Conservation (phyloP, 2,797 vertebrate species). For the Cephalopachus bancanus region DNA sequence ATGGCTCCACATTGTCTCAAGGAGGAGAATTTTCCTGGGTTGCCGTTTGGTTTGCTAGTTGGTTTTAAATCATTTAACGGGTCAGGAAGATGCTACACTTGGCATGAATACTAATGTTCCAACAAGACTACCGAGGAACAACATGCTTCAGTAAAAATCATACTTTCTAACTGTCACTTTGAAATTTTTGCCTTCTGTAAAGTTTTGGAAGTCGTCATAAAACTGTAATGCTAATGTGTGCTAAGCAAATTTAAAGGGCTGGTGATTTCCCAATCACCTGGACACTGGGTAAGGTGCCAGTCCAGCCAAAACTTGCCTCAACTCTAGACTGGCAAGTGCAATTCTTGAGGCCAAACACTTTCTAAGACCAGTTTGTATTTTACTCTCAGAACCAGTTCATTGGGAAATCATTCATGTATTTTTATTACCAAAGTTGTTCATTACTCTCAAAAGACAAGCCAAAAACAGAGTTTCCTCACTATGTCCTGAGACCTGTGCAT, state of each 20-base stretch:
- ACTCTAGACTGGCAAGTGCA: not conserved
- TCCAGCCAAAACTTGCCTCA: not conserved
- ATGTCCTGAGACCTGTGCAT: not conserved
- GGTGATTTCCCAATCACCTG: not conserved
- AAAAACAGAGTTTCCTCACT: not conserved
- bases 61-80: conserved; percentile 82
- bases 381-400: not conserved
- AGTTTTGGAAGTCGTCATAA: conserved; percentile 40
- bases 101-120: conserved; percentile 80
- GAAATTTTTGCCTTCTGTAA: not conserved
- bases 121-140: not conserved
- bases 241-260: not conserved
- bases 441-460: not conserved
- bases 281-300: not conserved
- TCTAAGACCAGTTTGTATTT: not conserved
- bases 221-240: not conserved
- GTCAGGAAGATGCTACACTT: conserved; percentile 61
- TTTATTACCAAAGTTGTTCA: not conserved
- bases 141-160: not conserved
- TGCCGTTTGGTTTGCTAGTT: conserved; percentile 79
- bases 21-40: conserved; percentile 73
- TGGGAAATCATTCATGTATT: not conserved
- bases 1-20: conserved; percentile 74
- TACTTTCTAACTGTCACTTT: not conserved
- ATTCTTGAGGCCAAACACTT: not conserved